A percentile compares a stretch with the other conserved stretches of the same genome.
Evolutionary conservation across 2,888 invertebrate genomes (phyloP).

Genomic region (Pycnomerus fuliginosus): DNA sequence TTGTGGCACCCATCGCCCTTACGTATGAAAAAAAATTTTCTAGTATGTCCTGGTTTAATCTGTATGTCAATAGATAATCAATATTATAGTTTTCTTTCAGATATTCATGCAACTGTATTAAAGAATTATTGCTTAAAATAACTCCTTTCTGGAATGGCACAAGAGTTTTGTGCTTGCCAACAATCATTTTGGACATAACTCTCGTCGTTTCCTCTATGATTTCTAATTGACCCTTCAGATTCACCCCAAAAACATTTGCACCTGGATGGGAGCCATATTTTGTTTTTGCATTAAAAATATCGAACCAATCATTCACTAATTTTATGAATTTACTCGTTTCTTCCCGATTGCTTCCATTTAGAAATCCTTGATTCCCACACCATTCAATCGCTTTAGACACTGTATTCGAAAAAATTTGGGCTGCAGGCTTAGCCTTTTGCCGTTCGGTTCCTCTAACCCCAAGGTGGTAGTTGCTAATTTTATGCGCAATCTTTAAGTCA

Average conservation of each 20-base stretch:
- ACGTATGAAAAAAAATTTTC: constrained; percentile 2
- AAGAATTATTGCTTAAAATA: constrained; percentile 21
- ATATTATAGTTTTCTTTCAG: constrained; percentile 9
- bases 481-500: constrained; percentile 8
- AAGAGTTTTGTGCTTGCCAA: constrained; percentile 18
- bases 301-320: constrained; percentile 22
- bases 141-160: constrained; percentile 25
- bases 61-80: background rate
- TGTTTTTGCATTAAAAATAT: constrained; percentile 13
- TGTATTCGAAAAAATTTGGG: constrained; percentile 24
- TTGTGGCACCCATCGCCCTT: background rate
- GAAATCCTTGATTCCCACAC: constrained; percentile 3
- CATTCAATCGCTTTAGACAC: constrained; percentile 19
- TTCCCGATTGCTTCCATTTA: background rate
- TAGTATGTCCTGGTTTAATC: background rate
- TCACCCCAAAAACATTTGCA: constrained; percentile 12
- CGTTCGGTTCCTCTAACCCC: constrained; percentile 21
- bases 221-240: constrained; percentile 6
- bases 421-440: constrained; percentile 21
- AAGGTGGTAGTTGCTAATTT: constrained; percentile 21
- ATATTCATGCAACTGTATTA: constrained; percentile 22
- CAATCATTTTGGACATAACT: background rate
- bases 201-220: background rate
- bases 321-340: constrained; percentile 3
- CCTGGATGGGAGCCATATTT: constrained; percentile 7